Base-by-base conservation (phyloP, 2,888 invertebrate species). In the Drosophila ezoana region DNA sequence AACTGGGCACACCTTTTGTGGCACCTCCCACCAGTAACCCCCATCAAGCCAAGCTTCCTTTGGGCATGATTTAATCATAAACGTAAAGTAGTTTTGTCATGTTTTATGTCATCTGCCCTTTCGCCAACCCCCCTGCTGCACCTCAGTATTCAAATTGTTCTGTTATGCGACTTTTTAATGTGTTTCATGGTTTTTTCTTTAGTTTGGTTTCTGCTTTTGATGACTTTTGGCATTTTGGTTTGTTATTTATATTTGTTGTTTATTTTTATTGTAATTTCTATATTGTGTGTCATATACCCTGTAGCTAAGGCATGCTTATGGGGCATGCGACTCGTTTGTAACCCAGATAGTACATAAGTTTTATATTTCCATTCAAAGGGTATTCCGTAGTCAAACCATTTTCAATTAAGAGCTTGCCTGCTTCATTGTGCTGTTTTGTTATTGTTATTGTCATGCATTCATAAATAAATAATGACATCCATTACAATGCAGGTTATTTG, bases 31-130 rank as follows among this genome's bases (percentile, higher is more conserved):
- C 32, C 14, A 35, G 33, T 5, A 3, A 6, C 18, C 13, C 4
- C 28, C n/a, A 16, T 9, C 28, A 28, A 28, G 8, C 28, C 28
- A 28, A 28, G 37, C 13, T 28, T n/a, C 35, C 38, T 37, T 59
- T 49, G 16, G 60, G 53, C 75, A 76, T 85, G 88, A 85, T 88
- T 85, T 88, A 86, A 88, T 88, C 88, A 88, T 86, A 85, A 80
- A 76, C 75, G 67, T 67, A 72, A 83, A 85, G 86, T 88, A 80
- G 88, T 83, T 85, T 83, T 86, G 84, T 80, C 78, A 71, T 83
- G 79, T 86, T 85, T 72, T 63, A 67, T 68, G 48, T 45, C 40
- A 18, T 20, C 20, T 52, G n/a, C 28, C 14, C 18, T 28, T 28
- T 28, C 16, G 3, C 1, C 23, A 23, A 23, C 18, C 38, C 20